These are phyloP conservation scores for Micoletzkya japonica DNA, from an alignment of 2,888 invertebrate genomes.

Conservation along the genomic window DNA sequence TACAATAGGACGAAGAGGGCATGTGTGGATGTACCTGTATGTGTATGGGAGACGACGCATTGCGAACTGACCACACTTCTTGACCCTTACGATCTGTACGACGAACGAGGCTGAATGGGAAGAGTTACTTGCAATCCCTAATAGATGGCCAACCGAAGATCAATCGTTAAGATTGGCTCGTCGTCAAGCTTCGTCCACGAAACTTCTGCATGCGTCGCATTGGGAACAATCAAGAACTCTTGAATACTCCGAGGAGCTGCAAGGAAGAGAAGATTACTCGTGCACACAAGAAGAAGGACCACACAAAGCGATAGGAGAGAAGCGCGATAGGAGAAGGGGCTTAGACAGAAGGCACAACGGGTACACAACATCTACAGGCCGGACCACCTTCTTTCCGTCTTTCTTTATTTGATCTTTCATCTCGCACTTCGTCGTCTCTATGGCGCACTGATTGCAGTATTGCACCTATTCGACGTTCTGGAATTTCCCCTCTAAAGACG, in stretches of 20 bases:
- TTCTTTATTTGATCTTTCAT: no score
- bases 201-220: conserved; percentile 48
- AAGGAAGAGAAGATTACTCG: conserved; percentile 9
- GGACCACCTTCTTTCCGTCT: no score
- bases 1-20: no score
- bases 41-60: conserved; percentile 39
- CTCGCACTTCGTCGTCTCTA: no score
- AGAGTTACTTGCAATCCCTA: not conserved
- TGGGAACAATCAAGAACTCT: conserved; percentile 52
- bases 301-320: conserved; percentile 1
- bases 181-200: conserved; percentile 51
- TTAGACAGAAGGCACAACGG: conserved; percentile 16
- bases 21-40: conserved; percentile 14
- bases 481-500: not conserved
- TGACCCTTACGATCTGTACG: conserved; percentile 42
- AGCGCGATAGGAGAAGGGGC: conserved; percentile 8
- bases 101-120: conserved; percentile 43
- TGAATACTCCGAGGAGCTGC: conserved; percentile 59
- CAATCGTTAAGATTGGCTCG: conserved; percentile 38
- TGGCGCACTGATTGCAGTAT: conserved; percentile 26
- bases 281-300: not conserved
- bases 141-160: conserved; percentile 47
- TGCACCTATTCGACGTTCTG: conserved; percentile 27
- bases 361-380: not conserved
- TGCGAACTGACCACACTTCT: conserved; percentile 36